phyloP scores from a whole-genome alignment of 2,888 invertebrate species.

The Aspidiotus destructor region DNA sequence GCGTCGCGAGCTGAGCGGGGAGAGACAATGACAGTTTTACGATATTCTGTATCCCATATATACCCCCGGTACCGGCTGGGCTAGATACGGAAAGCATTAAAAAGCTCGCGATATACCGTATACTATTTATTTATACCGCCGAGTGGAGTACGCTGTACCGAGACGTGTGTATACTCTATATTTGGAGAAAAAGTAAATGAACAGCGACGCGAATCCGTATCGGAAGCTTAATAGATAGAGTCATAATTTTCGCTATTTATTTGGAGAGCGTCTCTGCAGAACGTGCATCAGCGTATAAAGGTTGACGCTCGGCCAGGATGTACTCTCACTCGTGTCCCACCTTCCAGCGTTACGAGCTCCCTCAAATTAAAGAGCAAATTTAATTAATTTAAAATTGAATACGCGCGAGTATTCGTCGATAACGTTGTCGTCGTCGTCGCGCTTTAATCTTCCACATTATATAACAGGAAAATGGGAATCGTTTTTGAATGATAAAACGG shows the following conservation, averaged over 20 bases:
- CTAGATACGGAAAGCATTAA: background rate
- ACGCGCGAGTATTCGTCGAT: background rate
- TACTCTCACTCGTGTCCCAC: background rate
- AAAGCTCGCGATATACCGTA: constrained; percentile 2
- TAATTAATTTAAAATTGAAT: constrained; percentile 1
- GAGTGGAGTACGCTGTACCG: too few species aligned
- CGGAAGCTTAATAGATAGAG: background rate
- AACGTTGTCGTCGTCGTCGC: background rate
- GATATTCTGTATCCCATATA: too few species aligned
- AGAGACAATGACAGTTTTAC: too few species aligned
- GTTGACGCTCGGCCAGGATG: background rate
- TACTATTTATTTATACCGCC: background rate
- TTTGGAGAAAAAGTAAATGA: too few species aligned
- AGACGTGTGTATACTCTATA: too few species aligned
- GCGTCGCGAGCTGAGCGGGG: too few species aligned
- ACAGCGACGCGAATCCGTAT: too few species aligned
- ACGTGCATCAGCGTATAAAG: background rate
- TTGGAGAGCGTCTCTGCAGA: background rate
- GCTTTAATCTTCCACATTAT: background rate
- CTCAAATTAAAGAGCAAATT: background rate
- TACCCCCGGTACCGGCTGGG: too few species aligned
- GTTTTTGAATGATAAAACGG: background rate
- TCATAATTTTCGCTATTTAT: constrained; percentile 1
- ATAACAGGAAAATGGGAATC: background rate
- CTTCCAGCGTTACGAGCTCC: too few species aligned